A percentile compares a stretch with the other conserved stretches of the same genome.
Evolutionary conservation across 2,113 vertebrate genomes (phyloP).

Genomic region (Myiopsitta monachus): DNA sequence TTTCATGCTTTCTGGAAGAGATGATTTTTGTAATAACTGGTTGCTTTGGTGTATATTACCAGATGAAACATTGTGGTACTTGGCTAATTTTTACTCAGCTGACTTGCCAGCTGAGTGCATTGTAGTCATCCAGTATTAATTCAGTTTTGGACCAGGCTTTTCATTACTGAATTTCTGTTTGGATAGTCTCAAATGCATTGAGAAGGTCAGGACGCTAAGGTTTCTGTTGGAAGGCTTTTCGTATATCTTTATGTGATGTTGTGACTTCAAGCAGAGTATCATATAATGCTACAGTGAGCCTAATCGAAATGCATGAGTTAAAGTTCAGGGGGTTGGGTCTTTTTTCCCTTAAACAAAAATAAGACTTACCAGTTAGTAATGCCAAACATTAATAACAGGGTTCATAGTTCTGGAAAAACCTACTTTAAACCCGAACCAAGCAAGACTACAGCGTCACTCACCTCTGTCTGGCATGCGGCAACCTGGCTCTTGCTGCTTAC

Average conservation of each 20-base stretch:
- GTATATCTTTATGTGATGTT: background rate
- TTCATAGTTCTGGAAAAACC: background rate
- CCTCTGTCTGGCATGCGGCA: accelerated
- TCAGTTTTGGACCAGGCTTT: background rate
- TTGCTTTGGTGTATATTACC: background rate
- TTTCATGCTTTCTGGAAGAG: background rate
- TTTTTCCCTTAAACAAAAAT: background rate
- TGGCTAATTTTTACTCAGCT: background rate
- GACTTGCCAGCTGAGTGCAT: background rate
- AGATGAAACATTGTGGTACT: background rate
- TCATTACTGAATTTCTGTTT: background rate
- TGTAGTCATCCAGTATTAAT: background rate
- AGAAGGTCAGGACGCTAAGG: background rate
- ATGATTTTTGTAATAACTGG: background rate
- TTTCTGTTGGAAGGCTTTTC: background rate
- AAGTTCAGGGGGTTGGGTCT: background rate
- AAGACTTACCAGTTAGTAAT: background rate
- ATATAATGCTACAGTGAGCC: background rate
- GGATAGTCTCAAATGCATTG: background rate
- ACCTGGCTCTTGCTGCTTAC: background rate
- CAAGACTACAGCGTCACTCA: background rate
- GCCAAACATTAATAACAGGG: background rate
- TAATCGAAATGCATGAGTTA: background rate
- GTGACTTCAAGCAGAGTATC: background rate
- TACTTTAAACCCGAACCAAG: background rate